Base-by-base conservation (phyloP, 2,113 vertebrate genomes). In the Campylomormyrus tamandua region DNA sequence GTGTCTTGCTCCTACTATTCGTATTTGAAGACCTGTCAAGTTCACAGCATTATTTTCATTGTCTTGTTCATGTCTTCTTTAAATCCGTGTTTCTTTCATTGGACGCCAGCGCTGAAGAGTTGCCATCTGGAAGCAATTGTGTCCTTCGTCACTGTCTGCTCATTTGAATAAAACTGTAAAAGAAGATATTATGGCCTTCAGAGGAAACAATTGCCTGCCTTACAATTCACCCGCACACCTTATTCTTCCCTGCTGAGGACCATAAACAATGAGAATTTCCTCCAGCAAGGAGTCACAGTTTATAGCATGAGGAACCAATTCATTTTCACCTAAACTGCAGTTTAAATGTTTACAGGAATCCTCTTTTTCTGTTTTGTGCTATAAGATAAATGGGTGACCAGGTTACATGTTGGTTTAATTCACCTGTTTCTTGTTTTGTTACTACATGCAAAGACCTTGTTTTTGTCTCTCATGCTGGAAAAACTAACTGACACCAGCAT, bases 111-210 rank as follows among this genome's bases (percentile, higher is more conserved):
- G 2, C 70, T 24, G 88, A 80, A 21, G 17, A 80, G 62, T 35
- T 80, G 70, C 88, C 88, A 89, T 89, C 88, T 83, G 88, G 88
- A 83, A 35, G 58, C 88, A 83, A 48, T 74, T 89, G 88, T 83
- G 49, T 53, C 66, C 88, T 89, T 66, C 52, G 5, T 89, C 24
- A 53, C 88, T 35, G 88, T 21, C n/a, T 46, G 46, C 70, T 89
- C 31, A 83, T 89, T 89, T 89, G 45, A 89, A 89, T 89, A 89
- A 89, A 89, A 80, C 46, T 77, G 88, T 15, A 80, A 89, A 80
- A 39, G 27, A 39, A 52, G 70, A 89, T 48, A 89, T 83, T 52
- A 21, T 50, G 49, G 27, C 50, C 50, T 80, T 42, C 19, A 1
- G 46, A 86, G 70, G 17, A 53, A 80, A 50, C 46, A 24, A 53